Evolutionary conservation across 2,888 invertebrate species (phyloP), one percentile per base, ranked within the genome.

Genomic region (Cybosia mesomella): DNA sequence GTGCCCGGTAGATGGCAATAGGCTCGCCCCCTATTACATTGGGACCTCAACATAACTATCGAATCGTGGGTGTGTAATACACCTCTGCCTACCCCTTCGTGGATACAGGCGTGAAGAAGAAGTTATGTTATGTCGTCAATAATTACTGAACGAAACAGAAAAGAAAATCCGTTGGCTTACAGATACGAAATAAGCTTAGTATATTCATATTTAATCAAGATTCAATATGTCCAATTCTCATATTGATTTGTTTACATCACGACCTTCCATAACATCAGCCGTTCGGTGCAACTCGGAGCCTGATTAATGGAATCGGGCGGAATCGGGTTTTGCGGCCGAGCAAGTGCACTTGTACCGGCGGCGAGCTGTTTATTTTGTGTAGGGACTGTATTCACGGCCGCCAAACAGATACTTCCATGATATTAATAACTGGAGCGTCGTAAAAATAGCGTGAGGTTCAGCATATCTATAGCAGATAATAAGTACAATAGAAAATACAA

Each of bases 341-440:
- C 54, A 34, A 72, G 72, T 70, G 70, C 69, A 65, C 62, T 39
- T 72, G 74, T 66, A 80, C 64, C 68, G 64, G 67, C 68, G 64
- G 67, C n/a, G 36, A 63, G 36, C 54, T 62, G 63, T 67, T 68
- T 72, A 67, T 61, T 58, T 49, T 54, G 18, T 62, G 49, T 21
- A 57, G 59, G 43, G 64, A 59, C 32, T 21, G 64, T 24, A 36
- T 36, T 63, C 63, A 53, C 22, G 49, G 53, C 28, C 39, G 58
- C 24, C n/a, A 64, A 36, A 64, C 53, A 64, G 13, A n/a, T 57
- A 36, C 57, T 65, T 64, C 58, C 36, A 55, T 54, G 63, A 21
- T 36, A 55, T 53, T 62, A 21, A 62, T 62, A 54, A 54, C 34
- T 15, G 10, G 18, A 21, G 9, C 54, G 21, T 5, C 11, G 54